Evolutionary conservation across 2,113 vertebrate genomes (phyloP).

Genomic region (Saccopteryx bilineata): DNA sequence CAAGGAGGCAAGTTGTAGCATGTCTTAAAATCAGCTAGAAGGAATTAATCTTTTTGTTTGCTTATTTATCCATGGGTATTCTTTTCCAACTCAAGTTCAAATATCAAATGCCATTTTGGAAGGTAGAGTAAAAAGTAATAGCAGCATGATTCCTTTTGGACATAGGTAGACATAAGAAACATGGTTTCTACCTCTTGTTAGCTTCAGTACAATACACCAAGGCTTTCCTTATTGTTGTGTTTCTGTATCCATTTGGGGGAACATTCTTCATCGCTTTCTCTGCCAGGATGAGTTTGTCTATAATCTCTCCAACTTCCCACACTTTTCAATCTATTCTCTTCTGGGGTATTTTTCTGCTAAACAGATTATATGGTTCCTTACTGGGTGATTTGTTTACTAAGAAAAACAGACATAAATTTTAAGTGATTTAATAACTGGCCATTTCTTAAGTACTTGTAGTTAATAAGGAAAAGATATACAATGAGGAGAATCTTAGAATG

Average conservation of each 20-base stretch:
- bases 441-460: not conserved
- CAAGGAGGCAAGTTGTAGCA: not conserved
- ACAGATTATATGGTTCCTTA: not conserved
- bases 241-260: not conserved
- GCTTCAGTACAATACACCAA: not conserved
- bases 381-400: not conserved
- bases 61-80: not conserved
- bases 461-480: not conserved
- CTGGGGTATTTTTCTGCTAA: not conserved
- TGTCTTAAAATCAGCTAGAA: constrained; percentile 23
- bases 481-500: not conserved
- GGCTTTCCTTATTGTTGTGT: not conserved
- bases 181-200: not conserved
- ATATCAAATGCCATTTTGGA: constrained; percentile 34
- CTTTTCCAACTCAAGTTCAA: constrained; percentile 32
- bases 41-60: constrained; percentile 37
- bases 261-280: not conserved
- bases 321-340: not conserved
- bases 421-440: not conserved
- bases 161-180: not conserved
- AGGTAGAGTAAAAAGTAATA: not conserved
- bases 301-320: not conserved
- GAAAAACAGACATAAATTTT: not conserved
- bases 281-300: not conserved
- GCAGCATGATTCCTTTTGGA: not conserved